A percentile compares a stretch with the other conserved stretches of the same genome.
phyloP scores from a whole-genome alignment of 2,113 vertebrate genomes.

The Rhegmatorhina hoffmannsi region DNA sequence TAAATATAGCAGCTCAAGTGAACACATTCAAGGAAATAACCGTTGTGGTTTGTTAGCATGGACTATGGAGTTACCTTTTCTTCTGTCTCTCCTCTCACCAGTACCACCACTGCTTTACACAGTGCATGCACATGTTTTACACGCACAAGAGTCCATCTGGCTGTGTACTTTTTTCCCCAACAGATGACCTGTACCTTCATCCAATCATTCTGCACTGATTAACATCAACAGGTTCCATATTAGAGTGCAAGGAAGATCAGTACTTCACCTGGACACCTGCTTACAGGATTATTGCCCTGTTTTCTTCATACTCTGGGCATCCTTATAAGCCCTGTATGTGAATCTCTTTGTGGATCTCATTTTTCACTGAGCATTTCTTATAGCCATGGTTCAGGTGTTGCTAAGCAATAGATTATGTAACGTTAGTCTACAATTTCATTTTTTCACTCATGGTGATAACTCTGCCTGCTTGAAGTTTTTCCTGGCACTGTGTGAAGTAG shows the following conservation, averaged over 20 bases:
- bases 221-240: background rate
- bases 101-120: background rate
- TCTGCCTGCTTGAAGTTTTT: background rate
- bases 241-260: background rate
- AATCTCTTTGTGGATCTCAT: background rate
- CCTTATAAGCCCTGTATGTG: background rate
- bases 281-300: background rate
- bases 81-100: background rate
- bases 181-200: background rate
- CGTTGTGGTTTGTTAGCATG: background rate
- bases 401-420: background rate
- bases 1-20: background rate
- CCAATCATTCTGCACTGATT: conserved; percentile 24
- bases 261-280: background rate
- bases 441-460: background rate
- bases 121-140: rapidly evolving
- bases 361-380: background rate
- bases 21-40: background rate
- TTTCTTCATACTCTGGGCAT: background rate
- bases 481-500: background rate
- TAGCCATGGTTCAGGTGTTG: background rate
- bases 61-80: background rate
- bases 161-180: background rate
- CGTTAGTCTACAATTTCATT: background rate
- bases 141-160: background rate